Base-by-base conservation (phyloP, 1,140 invertebrate species). In the Drusus annulatus region DNA sequence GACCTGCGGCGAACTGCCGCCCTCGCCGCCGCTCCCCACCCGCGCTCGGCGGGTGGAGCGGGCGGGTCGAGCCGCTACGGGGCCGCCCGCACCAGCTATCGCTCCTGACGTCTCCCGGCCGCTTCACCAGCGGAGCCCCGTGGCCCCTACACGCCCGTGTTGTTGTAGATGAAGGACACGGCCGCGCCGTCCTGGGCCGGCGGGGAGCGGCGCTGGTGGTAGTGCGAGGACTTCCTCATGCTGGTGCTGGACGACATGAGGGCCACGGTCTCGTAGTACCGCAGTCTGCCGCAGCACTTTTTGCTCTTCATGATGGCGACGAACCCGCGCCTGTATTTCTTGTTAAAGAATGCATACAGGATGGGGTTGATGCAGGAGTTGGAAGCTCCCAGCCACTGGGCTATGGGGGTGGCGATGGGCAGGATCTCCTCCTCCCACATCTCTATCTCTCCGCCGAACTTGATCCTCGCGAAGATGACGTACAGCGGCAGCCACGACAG, bases 341-440 rank as follows among this genome's bases (percentile, higher is more conserved):
- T 97, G 87, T 98, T 98, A 90, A 98, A 98, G 87, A 97, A 98
- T 0, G 97, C 97, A 88, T 99, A 99, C n/a, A 99, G 92, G 58
- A 98, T 94, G 0, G 98, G 98, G 89, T 99, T 99, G 84, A 99
- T 97, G 91, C 97, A 98, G 31, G 96, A 98, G 87, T 99, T 99
- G 19, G 97, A 97, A 0, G 96, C 94, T 0, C 97, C 98, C 2
- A 99, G 90, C 98, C 98, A 99, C 88, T 99, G 98, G 0, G 98
- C 97, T 31, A 99, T 92, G 0, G 98, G 98, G 15, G 95, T 94
- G 0, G 95, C 93, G 1, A 97, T 93, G 15, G 94, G 93, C 1
- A 97, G 88, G 16, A 97, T 90, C 74, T 96, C 93, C 82, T 96
- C 94, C 84, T 96, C 95, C 88, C 92, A 94, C 2, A 92, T 88